Conservation (phyloP, 2,888 invertebrate species). For the Hartigia nigra region DNA sequence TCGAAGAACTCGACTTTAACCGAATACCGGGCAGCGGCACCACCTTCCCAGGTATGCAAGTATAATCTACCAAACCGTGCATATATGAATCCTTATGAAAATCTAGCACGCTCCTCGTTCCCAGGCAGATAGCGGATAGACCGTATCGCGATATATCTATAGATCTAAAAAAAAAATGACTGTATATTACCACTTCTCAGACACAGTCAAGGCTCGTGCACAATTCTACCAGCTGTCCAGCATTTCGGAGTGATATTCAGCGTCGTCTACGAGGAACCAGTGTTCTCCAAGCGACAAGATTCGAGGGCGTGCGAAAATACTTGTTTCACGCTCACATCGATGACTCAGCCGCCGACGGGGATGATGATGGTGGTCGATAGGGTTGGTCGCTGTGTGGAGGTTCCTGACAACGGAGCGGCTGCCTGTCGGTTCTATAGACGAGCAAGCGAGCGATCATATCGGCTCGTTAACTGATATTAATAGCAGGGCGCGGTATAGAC, state of each 20-base stretch:
- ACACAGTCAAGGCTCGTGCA: neutral
- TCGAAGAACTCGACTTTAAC: constrained; percentile 1
- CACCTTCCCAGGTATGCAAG: constrained; percentile 52
- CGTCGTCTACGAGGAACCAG: neutral
- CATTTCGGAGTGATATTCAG: neutral
- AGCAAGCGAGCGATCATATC: constrained; percentile 61
- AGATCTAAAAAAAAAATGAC: constrained; percentile 4
- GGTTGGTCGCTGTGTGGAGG: constrained; percentile 26
- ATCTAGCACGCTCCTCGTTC: constrained; percentile 58
- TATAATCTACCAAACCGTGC: constrained; percentile 57
- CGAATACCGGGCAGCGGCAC: constrained; percentile 3
- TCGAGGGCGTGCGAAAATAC: neutral
- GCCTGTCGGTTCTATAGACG: constrained; percentile 14
- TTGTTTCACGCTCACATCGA: constrained; percentile 16
- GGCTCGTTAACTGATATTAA: constrained; percentile 66
- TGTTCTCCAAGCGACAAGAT: neutral
- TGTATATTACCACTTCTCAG: neutral
- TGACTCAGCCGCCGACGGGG: constrained; percentile 33
- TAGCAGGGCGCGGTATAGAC: constrained; percentile 61
- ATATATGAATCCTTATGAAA: constrained; percentile 65
- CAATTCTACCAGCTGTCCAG: neutral
- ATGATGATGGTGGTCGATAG: constrained; percentile 24
- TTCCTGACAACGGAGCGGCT: constrained; percentile 5
- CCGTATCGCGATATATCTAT: constrained; percentile 30
- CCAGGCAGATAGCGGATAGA: constrained; percentile 46